These are phyloP conservation scores for Saccostrea cuccullata DNA, from an alignment of 1,140 invertebrate species.

Conservation along the genomic window DNA sequence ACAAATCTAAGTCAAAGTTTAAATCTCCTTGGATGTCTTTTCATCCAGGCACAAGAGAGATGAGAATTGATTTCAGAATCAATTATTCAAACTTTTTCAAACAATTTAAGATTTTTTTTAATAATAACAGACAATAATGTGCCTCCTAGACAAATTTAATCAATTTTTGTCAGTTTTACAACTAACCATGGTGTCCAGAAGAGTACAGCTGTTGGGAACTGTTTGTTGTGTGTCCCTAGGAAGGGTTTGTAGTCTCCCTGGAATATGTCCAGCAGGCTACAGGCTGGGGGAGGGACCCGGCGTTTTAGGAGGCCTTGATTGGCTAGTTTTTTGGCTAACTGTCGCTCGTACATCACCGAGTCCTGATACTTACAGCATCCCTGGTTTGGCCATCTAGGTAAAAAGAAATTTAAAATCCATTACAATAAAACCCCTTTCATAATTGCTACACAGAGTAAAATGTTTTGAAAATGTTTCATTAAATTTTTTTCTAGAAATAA, in stretches of 20 bases:
- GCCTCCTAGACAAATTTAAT: no score
- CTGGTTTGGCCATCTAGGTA: constrained; percentile 72
- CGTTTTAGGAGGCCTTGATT: constrained; percentile 75
- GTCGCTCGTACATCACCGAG: constrained; percentile 71
- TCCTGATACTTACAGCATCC: constrained; percentile 77
- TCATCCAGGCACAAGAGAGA: no score
- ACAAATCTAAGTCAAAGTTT: no score
- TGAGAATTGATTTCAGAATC: no score
- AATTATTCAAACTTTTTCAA: not conserved
- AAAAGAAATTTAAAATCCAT: constrained; percentile 41
- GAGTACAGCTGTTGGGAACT: constrained; percentile 71
- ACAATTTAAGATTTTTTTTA: not conserved
- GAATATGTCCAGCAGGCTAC: constrained; percentile 76
- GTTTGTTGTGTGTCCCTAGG: constrained; percentile 65
- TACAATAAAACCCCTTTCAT: not conserved
- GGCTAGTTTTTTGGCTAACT: constrained; percentile 73
- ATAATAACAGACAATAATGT: no score
- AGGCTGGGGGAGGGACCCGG: constrained; percentile 72
- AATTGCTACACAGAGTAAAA: no score
- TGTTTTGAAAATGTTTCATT: no score
- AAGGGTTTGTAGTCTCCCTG: constrained; percentile 75
- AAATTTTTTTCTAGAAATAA: no score
- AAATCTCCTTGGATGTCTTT: no score
- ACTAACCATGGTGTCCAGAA: constrained; percentile 77
- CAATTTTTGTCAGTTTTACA: no score